These are phyloP conservation scores for Chloroceryle inda DNA, from an alignment of 2,797 vertebrate species.

Conservation along the genomic window DNA sequence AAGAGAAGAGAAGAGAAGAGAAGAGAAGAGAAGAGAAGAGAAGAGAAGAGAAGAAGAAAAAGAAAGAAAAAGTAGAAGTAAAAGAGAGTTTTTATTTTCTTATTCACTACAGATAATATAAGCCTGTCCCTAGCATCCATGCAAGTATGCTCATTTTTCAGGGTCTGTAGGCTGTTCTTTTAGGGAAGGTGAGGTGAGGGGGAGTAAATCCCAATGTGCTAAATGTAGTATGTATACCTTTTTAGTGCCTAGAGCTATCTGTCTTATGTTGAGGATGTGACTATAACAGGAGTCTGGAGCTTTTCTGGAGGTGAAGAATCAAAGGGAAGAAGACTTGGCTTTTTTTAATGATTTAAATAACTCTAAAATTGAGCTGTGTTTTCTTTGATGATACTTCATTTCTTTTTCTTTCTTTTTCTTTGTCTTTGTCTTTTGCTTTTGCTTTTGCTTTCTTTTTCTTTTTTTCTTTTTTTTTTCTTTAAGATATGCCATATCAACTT, in stretches of 20 bases:
- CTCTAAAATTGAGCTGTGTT: not conserved
- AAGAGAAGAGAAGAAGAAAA: too few relatives aligned
- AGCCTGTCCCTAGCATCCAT: not conserved
- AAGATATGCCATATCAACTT: not conserved
- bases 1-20: too few relatives aligned
- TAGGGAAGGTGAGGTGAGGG: not conserved
- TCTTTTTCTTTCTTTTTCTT: not conserved
- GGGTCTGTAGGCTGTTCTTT: not conserved
- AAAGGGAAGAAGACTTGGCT: fast-evolving
- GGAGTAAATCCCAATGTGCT: not conserved
- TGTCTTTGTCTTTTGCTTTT: not conserved
- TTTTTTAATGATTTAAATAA: not conserved
- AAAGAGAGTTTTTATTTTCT: not conserved
- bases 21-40: not conserved
- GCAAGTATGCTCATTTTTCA: not conserved
- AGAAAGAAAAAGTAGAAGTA: not conserved
- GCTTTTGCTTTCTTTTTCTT: too few relatives aligned
- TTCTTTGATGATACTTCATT: not conserved
- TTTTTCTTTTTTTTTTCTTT: not conserved
- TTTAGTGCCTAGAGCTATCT: not conserved
- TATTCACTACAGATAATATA: not conserved
- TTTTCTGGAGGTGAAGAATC: not conserved
- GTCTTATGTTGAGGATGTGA: not conserved
- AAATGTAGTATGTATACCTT: not conserved
- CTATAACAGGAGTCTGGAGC: not conserved